Evolutionary conservation across 2,113 vertebrate species (phyloP).

Genomic region (Alethe castanea): DNA sequence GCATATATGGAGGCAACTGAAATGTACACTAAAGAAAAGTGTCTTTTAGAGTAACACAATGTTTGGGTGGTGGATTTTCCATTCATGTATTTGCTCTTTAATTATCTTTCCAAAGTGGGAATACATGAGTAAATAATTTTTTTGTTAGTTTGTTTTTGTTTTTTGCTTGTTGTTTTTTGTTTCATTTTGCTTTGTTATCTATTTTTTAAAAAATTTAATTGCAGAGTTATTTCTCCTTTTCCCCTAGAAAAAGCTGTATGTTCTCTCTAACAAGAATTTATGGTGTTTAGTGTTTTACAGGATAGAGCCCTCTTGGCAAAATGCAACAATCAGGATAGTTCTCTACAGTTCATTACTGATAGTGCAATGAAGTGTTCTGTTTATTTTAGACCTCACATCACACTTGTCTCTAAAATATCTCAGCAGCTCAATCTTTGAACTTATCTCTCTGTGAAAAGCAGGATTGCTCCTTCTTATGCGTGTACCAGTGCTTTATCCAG

Average conservation of each 20-base stretch:
- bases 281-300: neutral
- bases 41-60: neutral
- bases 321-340: neutral
- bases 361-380: neutral
- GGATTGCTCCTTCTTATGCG: neutral
- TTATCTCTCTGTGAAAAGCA: neutral
- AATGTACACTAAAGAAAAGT: neutral
- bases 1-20: neutral
- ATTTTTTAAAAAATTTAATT: neutral
- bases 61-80: neutral
- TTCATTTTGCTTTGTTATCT: neutral
- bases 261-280: neutral
- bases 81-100: neutral
- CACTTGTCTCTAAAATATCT: neutral
- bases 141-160: neutral
- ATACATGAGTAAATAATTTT: neutral
- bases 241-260: neutral
- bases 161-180: neutral
- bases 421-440: neutral
- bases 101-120: neutral
- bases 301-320: neutral
- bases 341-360: neutral
- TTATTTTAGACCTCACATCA: constrained; percentile 25
- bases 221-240: neutral
- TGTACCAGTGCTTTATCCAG: neutral